Conservation (phyloP, 2,113 vertebrate genomes). For the Grantiella picta region DNA sequence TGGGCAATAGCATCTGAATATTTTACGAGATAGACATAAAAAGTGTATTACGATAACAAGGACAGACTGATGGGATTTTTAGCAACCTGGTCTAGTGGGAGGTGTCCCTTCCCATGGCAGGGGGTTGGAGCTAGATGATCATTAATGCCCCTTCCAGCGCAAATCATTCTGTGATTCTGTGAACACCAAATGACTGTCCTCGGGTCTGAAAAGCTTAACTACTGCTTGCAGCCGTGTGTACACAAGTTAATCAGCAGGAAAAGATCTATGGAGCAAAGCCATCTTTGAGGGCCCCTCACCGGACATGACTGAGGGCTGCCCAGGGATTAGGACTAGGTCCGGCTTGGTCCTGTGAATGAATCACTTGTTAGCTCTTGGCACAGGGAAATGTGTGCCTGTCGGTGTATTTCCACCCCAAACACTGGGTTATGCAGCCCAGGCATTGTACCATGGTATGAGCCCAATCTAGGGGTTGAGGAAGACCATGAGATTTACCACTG, state of each 20-base stretch:
- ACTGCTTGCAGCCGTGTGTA: background rate
- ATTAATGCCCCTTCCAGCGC: background rate
- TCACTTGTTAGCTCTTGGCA: background rate
- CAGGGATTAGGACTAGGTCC: background rate
- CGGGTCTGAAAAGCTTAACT: background rate
- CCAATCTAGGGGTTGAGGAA: background rate
- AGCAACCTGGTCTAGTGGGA: background rate
- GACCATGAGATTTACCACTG: background rate
- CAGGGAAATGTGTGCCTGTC: background rate
- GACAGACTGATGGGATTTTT: background rate
- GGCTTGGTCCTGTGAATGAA: background rate
- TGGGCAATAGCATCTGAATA: background rate
- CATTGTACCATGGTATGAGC: background rate
- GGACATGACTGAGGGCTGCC: background rate
- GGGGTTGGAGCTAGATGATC: background rate
- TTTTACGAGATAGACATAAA: background rate
- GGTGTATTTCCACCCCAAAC: background rate
- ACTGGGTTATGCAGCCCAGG: background rate
- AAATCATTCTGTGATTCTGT: background rate
- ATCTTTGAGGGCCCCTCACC: background rate
- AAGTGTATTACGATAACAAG: background rate
- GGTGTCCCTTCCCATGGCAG: background rate
- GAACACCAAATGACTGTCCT: background rate
- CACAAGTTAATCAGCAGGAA: background rate
- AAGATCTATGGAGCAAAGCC: background rate